A percentile compares a stretch with the other conserved stretches of the same genome.
phyloP scores from a whole-genome alignment of 1,140 invertebrate species.

The Trigoniulus corallinus region DNA sequence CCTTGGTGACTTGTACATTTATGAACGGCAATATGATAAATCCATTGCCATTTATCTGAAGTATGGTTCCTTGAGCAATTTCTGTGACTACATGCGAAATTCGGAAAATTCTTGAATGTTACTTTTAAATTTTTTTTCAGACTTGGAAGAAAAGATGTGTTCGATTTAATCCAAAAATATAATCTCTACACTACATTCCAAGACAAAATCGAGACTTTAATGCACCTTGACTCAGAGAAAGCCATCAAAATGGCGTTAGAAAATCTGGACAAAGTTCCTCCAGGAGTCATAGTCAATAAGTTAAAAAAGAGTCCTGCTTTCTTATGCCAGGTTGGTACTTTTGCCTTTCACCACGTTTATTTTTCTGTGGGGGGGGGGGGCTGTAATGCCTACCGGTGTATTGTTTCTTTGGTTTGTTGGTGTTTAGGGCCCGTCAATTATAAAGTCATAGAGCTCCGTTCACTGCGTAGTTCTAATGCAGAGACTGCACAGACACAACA shows the following conservation, averaged over 20 bases:
- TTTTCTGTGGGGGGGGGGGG: too few relatives aligned
- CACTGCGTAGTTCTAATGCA: too few relatives aligned
- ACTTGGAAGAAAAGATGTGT: slow-evolving; percentile 65
- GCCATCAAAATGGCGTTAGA: slow-evolving; percentile 70
- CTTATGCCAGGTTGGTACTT: slow-evolving; percentile 56
- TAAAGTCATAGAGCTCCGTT: too few relatives aligned
- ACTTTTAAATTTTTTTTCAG: slow-evolving; percentile 28
- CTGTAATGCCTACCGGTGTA: too few relatives aligned
- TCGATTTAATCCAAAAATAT: slow-evolving; percentile 67
- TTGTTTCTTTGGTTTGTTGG: too few relatives aligned
- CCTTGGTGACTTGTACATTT: slow-evolving; percentile 76
- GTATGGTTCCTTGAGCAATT: slow-evolving; percentile 26
- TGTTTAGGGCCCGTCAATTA: too few relatives aligned
- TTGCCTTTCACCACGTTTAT: too few relatives aligned
- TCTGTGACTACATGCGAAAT: not conserved
- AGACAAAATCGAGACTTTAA: slow-evolving; percentile 73
- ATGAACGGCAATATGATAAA: slow-evolving; percentile 80
- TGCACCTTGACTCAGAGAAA: slow-evolving; percentile 70
- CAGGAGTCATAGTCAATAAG: slow-evolving; percentile 64
- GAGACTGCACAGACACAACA: too few relatives aligned
- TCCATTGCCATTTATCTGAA: slow-evolving; percentile 82
- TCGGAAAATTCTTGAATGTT: not conserved
- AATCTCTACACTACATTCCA: slow-evolving; percentile 62
- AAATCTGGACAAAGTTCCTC: slow-evolving; percentile 53
- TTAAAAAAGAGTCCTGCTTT: slow-evolving; percentile 54